phyloP scores from a whole-genome alignment of 2,113 vertebrate species.

The Oncorhynchus kisutch region DNA sequence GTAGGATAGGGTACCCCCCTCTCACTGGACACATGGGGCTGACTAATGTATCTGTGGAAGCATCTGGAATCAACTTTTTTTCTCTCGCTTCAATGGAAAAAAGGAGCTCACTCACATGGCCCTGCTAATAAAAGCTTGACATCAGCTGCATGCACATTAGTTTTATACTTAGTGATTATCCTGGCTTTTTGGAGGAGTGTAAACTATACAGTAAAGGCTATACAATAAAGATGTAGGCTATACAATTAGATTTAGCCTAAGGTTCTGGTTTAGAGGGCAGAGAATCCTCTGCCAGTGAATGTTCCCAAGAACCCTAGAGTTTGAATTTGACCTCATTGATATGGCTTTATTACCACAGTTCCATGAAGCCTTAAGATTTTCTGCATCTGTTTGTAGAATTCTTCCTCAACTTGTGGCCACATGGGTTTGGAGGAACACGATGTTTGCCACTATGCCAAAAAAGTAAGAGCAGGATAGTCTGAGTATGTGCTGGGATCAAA shows the following conservation, averaged over 20 bases:
- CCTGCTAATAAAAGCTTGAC: constrained; percentile 64
- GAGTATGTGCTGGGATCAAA: constrained; percentile 10
- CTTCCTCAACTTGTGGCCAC: constrained; percentile 51
- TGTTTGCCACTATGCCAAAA: constrained; percentile 35
- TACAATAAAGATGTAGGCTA: too few species aligned
- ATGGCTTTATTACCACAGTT: constrained; percentile 38
- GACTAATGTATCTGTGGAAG: constrained; percentile 55
- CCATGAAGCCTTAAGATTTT: constrained; percentile 42
- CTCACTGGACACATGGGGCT: constrained; percentile 43
- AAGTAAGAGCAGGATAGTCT: background rate
- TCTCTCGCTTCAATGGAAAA: constrained; percentile 50
- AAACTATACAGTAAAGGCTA: too few species aligned
- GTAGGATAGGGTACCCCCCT: constrained; percentile 46
- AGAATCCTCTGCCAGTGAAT: background rate
- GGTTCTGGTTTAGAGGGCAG: background rate
- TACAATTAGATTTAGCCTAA: background rate
- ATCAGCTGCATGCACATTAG: constrained; percentile 48
- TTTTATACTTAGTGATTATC: constrained; percentile 58
- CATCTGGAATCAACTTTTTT: constrained; percentile 51
- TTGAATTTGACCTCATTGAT: constrained; percentile 38
- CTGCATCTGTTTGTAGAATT: constrained; percentile 59
- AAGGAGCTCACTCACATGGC: constrained; percentile 32
- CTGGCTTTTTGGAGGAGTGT: background rate
- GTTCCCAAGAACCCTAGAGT: constrained; percentile 14
- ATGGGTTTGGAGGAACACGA: constrained; percentile 43